Base-by-base conservation (phyloP, 2,113 vertebrate genomes). In the Climacteris rufus region DNA sequence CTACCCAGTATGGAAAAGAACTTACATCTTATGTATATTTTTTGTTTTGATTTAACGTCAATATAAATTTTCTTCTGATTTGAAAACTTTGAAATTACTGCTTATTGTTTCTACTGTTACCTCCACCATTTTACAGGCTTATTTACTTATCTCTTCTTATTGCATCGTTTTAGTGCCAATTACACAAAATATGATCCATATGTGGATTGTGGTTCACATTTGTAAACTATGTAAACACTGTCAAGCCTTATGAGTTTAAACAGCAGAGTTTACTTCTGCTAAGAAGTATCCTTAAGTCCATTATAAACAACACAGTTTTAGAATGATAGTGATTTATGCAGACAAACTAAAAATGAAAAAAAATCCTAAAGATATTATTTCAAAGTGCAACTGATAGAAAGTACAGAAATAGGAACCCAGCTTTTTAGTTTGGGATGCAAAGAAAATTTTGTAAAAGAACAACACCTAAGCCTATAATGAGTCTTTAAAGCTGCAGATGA, bases 141-240 rank as follows among this genome's bases (percentile, higher is more conserved):
- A 95, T 82, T 95, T 96, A 92, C 89, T 95, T 94, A 93, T 87
- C 84, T 94, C 87, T 90, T 69, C 49, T 87, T 56, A 94, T 94
- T 97, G 83, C 79, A 88, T 80, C 22, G 5, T 78, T 95, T 90
- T 93, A 94, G 82, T 91, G 87, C 92, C 87, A 93, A 83, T 96
- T 96, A 89, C 83, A 53, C 53, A 89, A 91, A 95, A 96, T 96
- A 91, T n/a, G 82, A 93, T 87, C 89, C 91, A 94, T 95, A 94
- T 95, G 94, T 90, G 93, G 63, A 93, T 94, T 76, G 52, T 57
- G 87, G 84, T 89, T 94, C 87, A 50, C 91, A 89, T 97, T 95
- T 97, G 89, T 88, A 95, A 94, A 93, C 82, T 95, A 90, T 96
- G 91, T 96, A 96, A 95, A 96, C 91, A 95, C 82, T 91, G 90